phyloP scores from a whole-genome alignment of 1,140 invertebrate genomes.

The Drosophila ambigua region DNA sequence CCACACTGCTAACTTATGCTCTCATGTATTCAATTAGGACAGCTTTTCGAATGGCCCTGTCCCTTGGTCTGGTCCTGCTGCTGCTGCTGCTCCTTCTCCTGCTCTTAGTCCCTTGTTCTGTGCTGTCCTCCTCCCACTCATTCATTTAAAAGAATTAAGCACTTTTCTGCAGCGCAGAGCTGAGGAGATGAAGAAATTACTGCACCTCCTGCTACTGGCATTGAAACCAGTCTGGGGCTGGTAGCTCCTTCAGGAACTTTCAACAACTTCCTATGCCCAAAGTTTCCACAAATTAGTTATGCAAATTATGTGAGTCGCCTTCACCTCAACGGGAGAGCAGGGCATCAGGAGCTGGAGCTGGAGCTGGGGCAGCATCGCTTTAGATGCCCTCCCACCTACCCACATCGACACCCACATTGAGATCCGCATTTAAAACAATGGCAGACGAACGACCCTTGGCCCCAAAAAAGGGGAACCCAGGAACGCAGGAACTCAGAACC shows the following conservation, averaged over 20 bases:
- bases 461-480: slow-evolving; percentile 19
- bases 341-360: no score
- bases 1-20: slow-evolving; percentile 79
- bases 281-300: slow-evolving; percentile 81
- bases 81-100: neutral
- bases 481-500: slow-evolving; percentile 37
- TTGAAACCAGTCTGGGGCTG: slow-evolving; percentile 14
- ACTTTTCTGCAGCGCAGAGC: slow-evolving; percentile 72
- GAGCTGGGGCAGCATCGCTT: neutral
- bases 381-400: neutral
- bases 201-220: slow-evolving; percentile 39
- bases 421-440: slow-evolving; percentile 77
- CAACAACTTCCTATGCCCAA: slow-evolving; percentile 81
- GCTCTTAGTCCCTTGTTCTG: neutral
- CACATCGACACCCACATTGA: slow-evolving; percentile 12
- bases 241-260: slow-evolving; percentile 72
- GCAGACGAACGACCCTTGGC: slow-evolving; percentile 40
- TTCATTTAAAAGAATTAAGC: slow-evolving; percentile 80
- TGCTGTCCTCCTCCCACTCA: slow-evolving; percentile 16
- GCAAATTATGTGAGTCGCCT: slow-evolving; percentile 80
- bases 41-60: slow-evolving; percentile 69
- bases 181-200: slow-evolving; percentile 66
- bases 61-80: slow-evolving; percentile 4
- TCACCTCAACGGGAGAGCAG: slow-evolving; percentile 53
- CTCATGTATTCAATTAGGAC: slow-evolving; percentile 81